Evolutionary conservation across 2,113 vertebrate genomes (phyloP), one percentile per base, ranked within the genome.

Genomic region (Crotalus helleri): DNA sequence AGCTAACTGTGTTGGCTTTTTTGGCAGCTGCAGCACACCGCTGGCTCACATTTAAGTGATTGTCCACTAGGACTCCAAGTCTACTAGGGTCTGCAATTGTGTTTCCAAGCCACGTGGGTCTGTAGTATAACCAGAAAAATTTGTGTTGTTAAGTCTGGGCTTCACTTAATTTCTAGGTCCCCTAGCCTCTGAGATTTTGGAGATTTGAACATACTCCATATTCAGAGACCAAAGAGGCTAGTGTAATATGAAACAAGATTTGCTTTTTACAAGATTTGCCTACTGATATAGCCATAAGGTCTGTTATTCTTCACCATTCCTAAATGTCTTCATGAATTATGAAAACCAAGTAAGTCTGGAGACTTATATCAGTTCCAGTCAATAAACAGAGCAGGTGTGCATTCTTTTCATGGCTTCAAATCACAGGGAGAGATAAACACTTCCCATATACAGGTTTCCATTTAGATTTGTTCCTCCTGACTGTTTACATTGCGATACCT

Each of bases 371-470:
- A 53, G 93, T 93, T 92, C 91, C 17, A 92, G 91, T 89, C 5
- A 91, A 89, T 91, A 86, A 55, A 95, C 8, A 5, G 87, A 53
- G 26, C 88, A 96, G 94, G 95, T 95, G 94, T 89, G 51, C 58
- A 17, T 89, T 59, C 51, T 91, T 88, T 94, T 88, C 90, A 54
- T 12, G 13, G 85, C 85, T 69, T 86, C 7, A 51, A 26, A 49
- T 53, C 21, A 51, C 55, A 64, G 2, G 53, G 51, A 57, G 58
- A 54, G n/a, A 26, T 54, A 24, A 89, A 5, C 0, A 13, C 81
- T 49, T 90, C 54, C 59, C 92, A 89, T 17, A 88, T 6, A 57
- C 8, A 1, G 39, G 69, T 11, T 6, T 26, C 29, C 26, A n/a
- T 88, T 46, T 33, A 85, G 33, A n/a, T 17, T 86, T 26, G 58